These are phyloP conservation scores for Trypoxylus dichotomus DNA, from an alignment of 1,140 invertebrate species.

Conservation along the genomic window DNA sequence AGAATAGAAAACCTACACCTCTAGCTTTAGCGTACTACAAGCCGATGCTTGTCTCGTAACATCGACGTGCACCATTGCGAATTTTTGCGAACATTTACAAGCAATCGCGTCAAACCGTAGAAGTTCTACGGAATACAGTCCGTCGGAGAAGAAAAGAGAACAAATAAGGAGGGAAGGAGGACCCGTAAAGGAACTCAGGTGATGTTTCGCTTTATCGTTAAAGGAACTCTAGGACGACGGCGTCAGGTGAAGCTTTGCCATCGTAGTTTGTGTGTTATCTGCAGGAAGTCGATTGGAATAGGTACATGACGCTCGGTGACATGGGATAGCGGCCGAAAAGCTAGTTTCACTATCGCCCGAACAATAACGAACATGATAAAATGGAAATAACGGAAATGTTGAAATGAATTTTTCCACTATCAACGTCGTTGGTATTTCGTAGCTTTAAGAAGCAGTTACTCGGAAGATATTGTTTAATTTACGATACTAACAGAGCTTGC, in stretches of 20 bases:
- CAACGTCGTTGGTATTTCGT: not conserved
- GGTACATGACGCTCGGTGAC: not conserved
- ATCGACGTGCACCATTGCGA: not conserved
- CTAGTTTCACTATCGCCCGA: not conserved
- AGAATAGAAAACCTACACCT: not conserved
- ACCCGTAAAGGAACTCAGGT: not conserved
- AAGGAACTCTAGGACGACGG: not conserved
- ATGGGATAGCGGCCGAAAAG: not conserved
- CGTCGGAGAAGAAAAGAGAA: too few species aligned
- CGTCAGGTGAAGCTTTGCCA: not conserved
- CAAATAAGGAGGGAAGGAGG: not conserved
- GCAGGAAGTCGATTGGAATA: not conserved
- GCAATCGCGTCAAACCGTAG: not conserved
- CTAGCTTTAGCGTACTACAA: not conserved
- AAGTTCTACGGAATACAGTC: not conserved
- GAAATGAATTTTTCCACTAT: not conserved
- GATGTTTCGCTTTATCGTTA: not conserved
- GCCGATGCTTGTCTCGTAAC: not conserved
- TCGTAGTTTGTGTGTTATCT: not conserved
- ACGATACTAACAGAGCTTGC: too few species aligned
- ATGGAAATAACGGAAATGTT: not conserved
- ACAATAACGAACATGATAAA: not conserved
- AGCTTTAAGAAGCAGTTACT: too few species aligned
- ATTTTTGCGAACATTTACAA: not conserved
- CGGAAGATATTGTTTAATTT: too few species aligned